Evolutionary conservation across 2,113 vertebrate species (phyloP), one percentile per base, ranked within the genome.

Genomic region (Cephalopterus ornatus): DNA sequence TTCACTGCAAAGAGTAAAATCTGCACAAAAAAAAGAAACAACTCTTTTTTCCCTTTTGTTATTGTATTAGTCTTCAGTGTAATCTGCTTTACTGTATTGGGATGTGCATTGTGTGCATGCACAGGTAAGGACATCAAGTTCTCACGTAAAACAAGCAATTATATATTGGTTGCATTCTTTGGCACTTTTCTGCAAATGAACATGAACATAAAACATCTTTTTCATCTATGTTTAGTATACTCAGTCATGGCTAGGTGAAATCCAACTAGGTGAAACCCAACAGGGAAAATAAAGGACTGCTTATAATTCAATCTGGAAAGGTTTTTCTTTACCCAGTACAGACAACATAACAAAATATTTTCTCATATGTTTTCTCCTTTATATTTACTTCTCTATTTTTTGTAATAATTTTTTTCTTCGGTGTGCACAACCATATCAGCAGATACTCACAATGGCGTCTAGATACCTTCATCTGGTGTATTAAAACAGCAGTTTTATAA

Each of bases 41-140:
- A 28, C 17, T 41, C 26, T 19, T 6, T 50, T 67, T 47, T 61
- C 30, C 14, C 27, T 49, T 67, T 62, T 47, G 2, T 6, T 59
- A 68, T 24, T 3, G 2, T 32, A 5, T 12, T 62, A 56, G 24
- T 32, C 26, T 74, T 63, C 24, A 52, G 11, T 24, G 22, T 68
- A 5, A 68, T 53, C 18, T 0, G 2, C 42, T 59, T 39, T 18
- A 49, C 32, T 62, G 4, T 35, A 55, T 2, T 75, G 33, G 30
- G 14, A 44, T 0, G 0, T 72, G 44, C 12, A 39, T 1, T 88
- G 26, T 44, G 6, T 24, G 13, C 14, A 27, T 14, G 33, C 22
- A 75, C 3, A 75, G 20, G 8, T 41, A 63, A 49, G 20, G 14
- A 21, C 35, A 71, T 22, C 18, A 63, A 72, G 73, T 46, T 78